phyloP scores from a whole-genome alignment of 2,113 vertebrate species.

The Trogon melanurus region DNA sequence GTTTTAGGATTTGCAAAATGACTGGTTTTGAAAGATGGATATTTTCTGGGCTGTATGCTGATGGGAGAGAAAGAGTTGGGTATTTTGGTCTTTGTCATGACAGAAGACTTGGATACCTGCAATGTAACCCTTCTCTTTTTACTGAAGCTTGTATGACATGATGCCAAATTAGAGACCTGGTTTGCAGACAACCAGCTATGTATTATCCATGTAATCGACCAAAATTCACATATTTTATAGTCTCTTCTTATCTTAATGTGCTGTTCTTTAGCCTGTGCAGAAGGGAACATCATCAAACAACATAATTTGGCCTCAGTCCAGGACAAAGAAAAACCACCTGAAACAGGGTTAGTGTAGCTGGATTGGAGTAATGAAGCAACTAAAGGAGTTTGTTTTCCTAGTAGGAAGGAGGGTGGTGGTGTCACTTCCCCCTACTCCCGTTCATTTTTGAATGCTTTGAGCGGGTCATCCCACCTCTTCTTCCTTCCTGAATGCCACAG shows the following conservation, averaged over 20 bases:
- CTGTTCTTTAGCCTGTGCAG: not conserved
- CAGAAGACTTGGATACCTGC: not conserved
- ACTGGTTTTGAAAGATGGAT: not conserved
- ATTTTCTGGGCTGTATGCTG: not conserved
- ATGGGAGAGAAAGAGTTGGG: not conserved
- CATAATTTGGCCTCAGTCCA: not conserved
- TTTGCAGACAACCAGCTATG: not conserved
- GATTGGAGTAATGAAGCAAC: not conserved
- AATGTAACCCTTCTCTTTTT: not conserved
- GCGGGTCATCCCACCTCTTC: not conserved
- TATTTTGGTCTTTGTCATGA: not conserved
- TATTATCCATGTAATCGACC: not conserved
- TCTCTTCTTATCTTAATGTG: not conserved
- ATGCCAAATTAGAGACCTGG: not conserved
- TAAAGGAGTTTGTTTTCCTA: not conserved
- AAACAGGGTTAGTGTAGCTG: not conserved
- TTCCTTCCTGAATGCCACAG: not conserved
- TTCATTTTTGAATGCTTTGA: not conserved
- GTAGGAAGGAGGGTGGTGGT: not conserved
- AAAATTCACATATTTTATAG: not conserved
- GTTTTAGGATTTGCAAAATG: not conserved
- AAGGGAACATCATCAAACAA: not conserved
- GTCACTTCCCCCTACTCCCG: not conserved
- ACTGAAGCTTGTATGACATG: not conserved
- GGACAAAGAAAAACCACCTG: not conserved